A percentile compares a stretch with the other conserved stretches of the same genome.
Evolutionary conservation across 2,888 invertebrate genomes (phyloP).

Genomic region (Tolmerus cingulatus): DNA sequence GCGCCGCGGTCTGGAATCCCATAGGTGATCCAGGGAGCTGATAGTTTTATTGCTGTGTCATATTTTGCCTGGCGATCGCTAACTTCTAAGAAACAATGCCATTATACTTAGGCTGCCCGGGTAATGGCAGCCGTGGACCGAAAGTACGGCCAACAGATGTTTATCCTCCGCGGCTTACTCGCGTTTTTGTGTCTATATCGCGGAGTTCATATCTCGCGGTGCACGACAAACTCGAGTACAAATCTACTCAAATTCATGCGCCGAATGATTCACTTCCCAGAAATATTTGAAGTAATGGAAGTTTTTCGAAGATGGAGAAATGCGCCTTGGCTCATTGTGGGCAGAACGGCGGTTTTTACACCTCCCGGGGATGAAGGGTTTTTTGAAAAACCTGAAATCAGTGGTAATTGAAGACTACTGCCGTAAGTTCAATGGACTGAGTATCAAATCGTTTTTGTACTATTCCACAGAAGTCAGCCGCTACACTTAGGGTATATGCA

Average conservation of each 20-base stretch:
- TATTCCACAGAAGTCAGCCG: neutral
- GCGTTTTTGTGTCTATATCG: conserved; percentile 22
- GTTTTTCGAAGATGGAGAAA: neutral
- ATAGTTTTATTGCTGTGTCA: conserved; percentile 48
- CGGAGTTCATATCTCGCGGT: conserved; percentile 33
- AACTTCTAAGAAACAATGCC: conserved; percentile 42
- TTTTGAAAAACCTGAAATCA: neutral
- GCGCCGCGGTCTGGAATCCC: conserved; percentile 16
- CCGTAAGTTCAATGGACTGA: neutral
- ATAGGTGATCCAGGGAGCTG: conserved; percentile 46
- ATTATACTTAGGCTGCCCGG: conserved; percentile 8
- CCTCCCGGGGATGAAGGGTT: neutral
- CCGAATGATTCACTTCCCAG: conserved; percentile 45
- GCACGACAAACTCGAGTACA: conserved; percentile 41
- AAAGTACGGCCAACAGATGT: conserved; percentile 35
- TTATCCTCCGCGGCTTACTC: conserved; percentile 21
- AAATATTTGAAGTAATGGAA: conserved; percentile 32
- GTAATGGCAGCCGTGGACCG: neutral
- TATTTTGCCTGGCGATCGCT: conserved; percentile 25
- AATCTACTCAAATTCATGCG: conserved; percentile 24
- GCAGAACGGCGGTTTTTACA: neutral
- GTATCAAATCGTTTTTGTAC: neutral
- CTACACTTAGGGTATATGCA: neutral
- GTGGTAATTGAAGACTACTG: neutral
- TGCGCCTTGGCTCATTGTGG: neutral